Evolutionary conservation across 2,113 vertebrate genomes (phyloP).

Genomic region (Alethe diademata): DNA sequence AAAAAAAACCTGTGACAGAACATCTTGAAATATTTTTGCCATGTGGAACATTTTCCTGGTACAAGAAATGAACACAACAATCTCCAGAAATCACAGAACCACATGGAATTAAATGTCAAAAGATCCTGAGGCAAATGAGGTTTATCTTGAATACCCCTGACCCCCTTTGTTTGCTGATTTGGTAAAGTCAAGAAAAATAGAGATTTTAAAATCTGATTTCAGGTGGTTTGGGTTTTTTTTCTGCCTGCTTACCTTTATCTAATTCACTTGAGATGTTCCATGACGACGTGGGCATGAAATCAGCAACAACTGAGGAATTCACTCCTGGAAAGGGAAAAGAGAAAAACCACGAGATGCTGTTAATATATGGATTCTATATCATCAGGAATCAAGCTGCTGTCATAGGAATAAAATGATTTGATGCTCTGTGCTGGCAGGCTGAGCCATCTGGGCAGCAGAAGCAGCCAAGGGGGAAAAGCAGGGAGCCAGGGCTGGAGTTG

Average conservation of each 20-base stretch:
- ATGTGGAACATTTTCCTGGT: conserved; percentile 69
- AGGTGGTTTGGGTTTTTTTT: not conserved
- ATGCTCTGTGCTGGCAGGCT: not conserved
- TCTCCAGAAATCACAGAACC: conserved; percentile 58
- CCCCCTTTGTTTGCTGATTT: not conserved
- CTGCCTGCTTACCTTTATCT: conserved; percentile 76
- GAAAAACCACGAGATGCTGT: not conserved
- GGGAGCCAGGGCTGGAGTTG: not conserved
- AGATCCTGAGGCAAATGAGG: not conserved
- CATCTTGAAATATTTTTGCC: conserved; percentile 72
- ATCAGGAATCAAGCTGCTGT: not conserved
- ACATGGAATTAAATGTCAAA: conserved; percentile 42
- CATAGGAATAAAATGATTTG: not conserved
- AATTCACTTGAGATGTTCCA: conserved; percentile 90
- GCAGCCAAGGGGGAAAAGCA: not conserved
- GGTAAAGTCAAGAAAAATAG: not conserved
- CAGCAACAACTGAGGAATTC: conserved; percentile 80
- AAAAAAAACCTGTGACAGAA: not conserved
- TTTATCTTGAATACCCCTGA: not conserved
- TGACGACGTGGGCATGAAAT: conserved; percentile 81
- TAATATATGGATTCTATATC: not conserved
- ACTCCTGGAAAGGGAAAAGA: conserved; percentile 76
- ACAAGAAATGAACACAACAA: not conserved
- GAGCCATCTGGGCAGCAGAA: conserved; percentile 20
- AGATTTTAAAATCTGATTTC: not conserved